A percentile compares a stretch with the other conserved stretches of the same genome.
These are phyloP conservation scores for Chloromyia formosa DNA, from an alignment of 2,888 invertebrate genomes.

Conservation along the genomic window DNA sequence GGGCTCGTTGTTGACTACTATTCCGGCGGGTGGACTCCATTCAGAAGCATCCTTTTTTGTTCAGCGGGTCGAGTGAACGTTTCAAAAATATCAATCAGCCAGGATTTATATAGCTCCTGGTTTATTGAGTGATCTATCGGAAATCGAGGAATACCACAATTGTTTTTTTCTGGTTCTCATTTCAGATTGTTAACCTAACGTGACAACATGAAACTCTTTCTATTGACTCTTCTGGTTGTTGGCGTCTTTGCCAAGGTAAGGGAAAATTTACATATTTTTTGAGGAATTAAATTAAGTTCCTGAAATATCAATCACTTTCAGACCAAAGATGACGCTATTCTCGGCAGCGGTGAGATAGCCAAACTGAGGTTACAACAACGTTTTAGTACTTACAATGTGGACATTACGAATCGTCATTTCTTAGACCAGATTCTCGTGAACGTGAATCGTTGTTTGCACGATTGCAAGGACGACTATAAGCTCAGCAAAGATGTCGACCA, in stretches of 20 bases:
- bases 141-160: too few species aligned
- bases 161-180: background rate
- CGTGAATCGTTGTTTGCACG: slow-evolving; percentile 14
- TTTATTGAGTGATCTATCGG: too few species aligned
- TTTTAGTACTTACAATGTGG: slow-evolving; percentile 4
- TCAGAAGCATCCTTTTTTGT: too few species aligned
- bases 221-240: slow-evolving; percentile 16
- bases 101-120: background rate
- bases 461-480: slow-evolving; percentile 17
- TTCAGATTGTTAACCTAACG: background rate
- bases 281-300: too few species aligned
- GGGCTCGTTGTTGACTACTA: background rate
- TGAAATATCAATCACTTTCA: too few species aligned
- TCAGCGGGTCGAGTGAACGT: too few species aligned
- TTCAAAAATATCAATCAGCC: background rate
- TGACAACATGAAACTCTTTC: slow-evolving; percentile 27
- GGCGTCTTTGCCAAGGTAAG: slow-evolving; percentile 26
- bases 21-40: background rate
- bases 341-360: slow-evolving; percentile 17
- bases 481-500: background rate
- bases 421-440: slow-evolving; percentile 8
- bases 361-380: slow-evolving; percentile 22
- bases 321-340: background rate
- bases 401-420: slow-evolving; percentile 9
- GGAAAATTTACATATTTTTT: background rate